These are phyloP conservation scores for Elachura formosa DNA, from an alignment of 2,113 vertebrate species.

Conservation along the genomic window DNA sequence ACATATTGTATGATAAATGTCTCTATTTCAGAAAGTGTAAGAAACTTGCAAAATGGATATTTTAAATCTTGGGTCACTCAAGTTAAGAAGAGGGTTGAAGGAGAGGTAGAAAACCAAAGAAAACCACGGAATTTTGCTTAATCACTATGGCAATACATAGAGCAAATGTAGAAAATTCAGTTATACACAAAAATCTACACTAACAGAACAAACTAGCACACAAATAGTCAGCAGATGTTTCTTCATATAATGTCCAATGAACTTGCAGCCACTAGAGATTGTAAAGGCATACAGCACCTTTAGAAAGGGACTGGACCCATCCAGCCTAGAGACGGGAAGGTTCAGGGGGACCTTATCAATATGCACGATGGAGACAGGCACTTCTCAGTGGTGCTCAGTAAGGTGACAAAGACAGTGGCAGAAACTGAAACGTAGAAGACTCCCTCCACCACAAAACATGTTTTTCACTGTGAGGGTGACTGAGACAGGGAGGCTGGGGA, in stretches of 20 bases:
- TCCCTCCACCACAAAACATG: not conserved
- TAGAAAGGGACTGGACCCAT: not conserved
- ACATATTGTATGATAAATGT: not conserved
- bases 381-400: not conserved
- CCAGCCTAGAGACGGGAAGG: not conserved
- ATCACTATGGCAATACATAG: not conserved
- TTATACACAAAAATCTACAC: not conserved
- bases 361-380: not conserved
- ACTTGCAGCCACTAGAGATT: not conserved
- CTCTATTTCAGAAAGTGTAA: not conserved
- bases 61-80: not conserved
- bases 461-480: not conserved
- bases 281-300: not conserved
- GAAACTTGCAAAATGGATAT: not conserved
- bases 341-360: not conserved
- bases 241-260: rapidly evolving
- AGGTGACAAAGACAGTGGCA: not conserved
- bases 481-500: not conserved
- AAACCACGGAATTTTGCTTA: not conserved
- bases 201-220: not conserved
- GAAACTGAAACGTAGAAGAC: not conserved
- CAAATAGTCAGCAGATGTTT: not conserved
- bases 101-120: not conserved
- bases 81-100: not conserved
- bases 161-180: not conserved